Evolutionary conservation across 2,113 vertebrate species (phyloP), one percentile per base, ranked within the genome.

Genomic region (Romanogobio albipinnatus): DNA sequence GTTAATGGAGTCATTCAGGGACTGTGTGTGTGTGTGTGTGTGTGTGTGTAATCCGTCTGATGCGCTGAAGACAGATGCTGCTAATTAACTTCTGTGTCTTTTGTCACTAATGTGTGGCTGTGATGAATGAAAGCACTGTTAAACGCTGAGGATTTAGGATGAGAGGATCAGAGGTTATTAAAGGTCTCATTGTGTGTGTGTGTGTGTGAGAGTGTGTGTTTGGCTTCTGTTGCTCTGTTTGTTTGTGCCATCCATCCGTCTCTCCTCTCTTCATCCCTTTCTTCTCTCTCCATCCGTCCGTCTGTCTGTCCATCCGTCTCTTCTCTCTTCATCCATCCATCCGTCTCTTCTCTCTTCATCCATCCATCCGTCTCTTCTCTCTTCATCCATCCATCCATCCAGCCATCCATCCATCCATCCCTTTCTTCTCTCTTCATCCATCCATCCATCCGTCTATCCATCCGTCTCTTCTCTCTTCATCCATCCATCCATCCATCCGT

Each of bases 1-100:
- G 13, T 85, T 87, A 85, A 87, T 87, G 70, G 61, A 87, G 75
- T 85, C n/a, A 19, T 19, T 58, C n/a, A 78, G 59, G 53, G 56
- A 83, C 83, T 74, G 75, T 45, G 43, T 45, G 43, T 45, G 43
- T 45, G 43, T 45, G 47, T 83, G 64, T 75, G 75, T 76, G 8
- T 36, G 29, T 68, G 33, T 84, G 43, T 80, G 75, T 70, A 4
- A 81, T 76, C 49, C 59, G 17, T 84, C 59, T 64, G 59, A 86
- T 61, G 82, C 33, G 49, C 61, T 5, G 53, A 64, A 80, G 62
- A 74, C 88, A 85, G 79, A 79, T 81, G 86, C 76, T 86, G 77
- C 61, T 83, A 71, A 89, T 89, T 83, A 83, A 76, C 74, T 85
- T 74, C 80, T 61, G 45, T 13, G 53, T 7, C 53, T 19, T 56